phyloP scores from a whole-genome alignment of 2,888 invertebrate genomes.

The Dione vanillae region DNA sequence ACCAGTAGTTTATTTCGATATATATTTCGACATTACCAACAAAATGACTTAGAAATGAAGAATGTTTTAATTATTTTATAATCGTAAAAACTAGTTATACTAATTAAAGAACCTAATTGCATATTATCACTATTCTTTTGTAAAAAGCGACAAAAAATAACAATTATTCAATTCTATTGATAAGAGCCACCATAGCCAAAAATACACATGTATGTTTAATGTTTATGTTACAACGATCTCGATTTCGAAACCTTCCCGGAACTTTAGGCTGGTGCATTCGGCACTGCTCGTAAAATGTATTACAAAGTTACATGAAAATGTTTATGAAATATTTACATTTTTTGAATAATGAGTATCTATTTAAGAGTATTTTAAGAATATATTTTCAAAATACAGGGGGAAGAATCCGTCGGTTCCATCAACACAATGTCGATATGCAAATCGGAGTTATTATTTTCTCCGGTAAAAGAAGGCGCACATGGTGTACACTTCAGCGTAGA shows the following conservation, averaged over 20 bases:
- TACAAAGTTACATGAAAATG: slow-evolving; percentile 1
- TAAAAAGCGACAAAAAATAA: neutral
- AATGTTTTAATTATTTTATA: neutral
- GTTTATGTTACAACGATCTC: slow-evolving; percentile 76
- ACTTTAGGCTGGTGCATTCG: slow-evolving; percentile 52
- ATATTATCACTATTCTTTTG: neutral
- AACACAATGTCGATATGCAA: slow-evolving; percentile 96
- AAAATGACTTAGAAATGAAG: neutral
- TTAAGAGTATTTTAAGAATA: neutral
- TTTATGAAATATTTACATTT: neutral
- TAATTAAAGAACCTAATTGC: neutral
- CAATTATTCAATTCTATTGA: slow-evolving; percentile 26
- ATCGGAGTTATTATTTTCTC: slow-evolving; percentile 95
- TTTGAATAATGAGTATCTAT: neutral
- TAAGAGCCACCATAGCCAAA: slow-evolving; percentile 58
- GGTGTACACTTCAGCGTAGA: slow-evolving; percentile 94
- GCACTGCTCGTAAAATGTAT: slow-evolving; percentile 38
- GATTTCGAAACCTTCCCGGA: slow-evolving; percentile 74
- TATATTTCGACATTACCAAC: neutral
- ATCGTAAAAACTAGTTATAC: neutral
- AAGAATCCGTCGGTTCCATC: slow-evolving; percentile 89
- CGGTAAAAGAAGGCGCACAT: slow-evolving; percentile 91
- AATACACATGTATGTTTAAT: slow-evolving; percentile 69
- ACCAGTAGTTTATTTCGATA: neutral
- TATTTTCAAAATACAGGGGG: slow-evolving; percentile 78